These are phyloP conservation scores for Homarus gammarus DNA, from an alignment of 2,888 invertebrate genomes.

Conservation along the genomic window DNA sequence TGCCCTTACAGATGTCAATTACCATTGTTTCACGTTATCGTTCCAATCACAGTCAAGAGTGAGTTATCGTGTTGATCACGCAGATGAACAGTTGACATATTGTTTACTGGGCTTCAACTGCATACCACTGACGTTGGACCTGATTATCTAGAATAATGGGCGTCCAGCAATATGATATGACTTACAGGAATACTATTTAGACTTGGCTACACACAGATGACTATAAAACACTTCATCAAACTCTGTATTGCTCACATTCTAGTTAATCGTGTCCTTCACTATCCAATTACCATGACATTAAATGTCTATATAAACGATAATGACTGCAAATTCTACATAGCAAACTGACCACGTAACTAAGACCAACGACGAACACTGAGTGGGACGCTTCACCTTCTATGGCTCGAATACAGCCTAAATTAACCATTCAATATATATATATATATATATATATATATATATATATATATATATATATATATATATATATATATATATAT, in stretches of 20 bases:
- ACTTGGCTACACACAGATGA: too few relatives aligned
- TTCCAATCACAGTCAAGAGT: too few relatives aligned
- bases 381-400: not conserved
- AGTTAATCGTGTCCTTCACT: not conserved
- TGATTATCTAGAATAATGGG: too few relatives aligned
- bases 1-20: too few relatives aligned
- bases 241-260: not conserved
- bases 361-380: not conserved
- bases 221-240: too few relatives aligned
- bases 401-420: not conserved
- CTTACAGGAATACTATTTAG: too few relatives aligned
- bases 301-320: not conserved
- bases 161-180: too few relatives aligned
- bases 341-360: not conserved
- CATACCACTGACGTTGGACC: too few relatives aligned
- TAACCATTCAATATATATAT: not conserved
- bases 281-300: not conserved
- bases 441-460: not conserved
- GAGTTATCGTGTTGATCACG: too few relatives aligned
- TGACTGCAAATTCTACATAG: not conserved
- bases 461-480: not conserved
- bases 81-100: too few relatives aligned
- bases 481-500: not conserved
- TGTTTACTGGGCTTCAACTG: too few relatives aligned
- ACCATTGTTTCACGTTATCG: too few relatives aligned